phyloP scores from a whole-genome alignment of 1,140 invertebrate species.

The Aleiodes sp. region DNA sequence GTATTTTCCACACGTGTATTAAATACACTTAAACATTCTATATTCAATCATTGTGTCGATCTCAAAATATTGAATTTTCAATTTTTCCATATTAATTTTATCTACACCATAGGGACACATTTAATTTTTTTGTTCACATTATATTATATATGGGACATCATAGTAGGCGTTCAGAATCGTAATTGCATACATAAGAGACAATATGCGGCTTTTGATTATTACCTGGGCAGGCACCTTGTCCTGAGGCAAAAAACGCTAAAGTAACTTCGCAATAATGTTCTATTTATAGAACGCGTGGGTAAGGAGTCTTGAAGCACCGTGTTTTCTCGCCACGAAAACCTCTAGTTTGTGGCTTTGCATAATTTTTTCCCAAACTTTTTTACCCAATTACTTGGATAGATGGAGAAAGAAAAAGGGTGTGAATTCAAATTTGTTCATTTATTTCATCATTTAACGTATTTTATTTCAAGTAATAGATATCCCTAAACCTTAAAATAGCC shows the following conservation, averaged over 20 bases:
- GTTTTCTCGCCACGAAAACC: slow-evolving; percentile 14
- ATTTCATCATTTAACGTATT: slow-evolving; percentile 13
- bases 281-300: slow-evolving; percentile 16
- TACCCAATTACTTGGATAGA: background rate
- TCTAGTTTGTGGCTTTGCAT: background rate
- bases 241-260: slow-evolving; percentile 3
- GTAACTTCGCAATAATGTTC: slow-evolving; percentile 8
- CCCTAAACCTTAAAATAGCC: no score
- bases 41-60: no score
- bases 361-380: background rate
- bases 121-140: no score
- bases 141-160: slow-evolving; percentile 4
- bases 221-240: slow-evolving; percentile 12
- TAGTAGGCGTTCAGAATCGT: slow-evolving; percentile 4
- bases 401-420: background rate
- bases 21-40: no score
- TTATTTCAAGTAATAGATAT: no score
- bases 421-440: background rate
- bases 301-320: background rate
- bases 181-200: background rate
- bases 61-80: no score
- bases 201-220: slow-evolving; percentile 18
- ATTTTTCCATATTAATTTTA: no score
- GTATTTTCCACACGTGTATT: slow-evolving; percentile 14
- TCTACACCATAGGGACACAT: no score